These are phyloP conservation scores for Galleria mellonella DNA, from an alignment of 1,140 invertebrate species.

Conservation along the genomic window DNA sequence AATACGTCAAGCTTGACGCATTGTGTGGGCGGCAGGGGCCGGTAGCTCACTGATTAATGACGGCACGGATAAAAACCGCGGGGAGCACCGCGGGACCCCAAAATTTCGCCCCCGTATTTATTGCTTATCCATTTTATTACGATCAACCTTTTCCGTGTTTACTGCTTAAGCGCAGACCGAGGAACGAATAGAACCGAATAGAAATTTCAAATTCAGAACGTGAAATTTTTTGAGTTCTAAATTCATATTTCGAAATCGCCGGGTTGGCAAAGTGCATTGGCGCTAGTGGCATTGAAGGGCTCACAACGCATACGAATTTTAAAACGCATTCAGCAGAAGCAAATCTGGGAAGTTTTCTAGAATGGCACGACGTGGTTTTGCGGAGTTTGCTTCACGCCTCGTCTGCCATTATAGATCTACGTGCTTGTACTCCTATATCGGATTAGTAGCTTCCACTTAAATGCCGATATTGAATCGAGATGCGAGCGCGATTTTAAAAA, in stretches of 20 bases:
- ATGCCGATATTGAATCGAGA: constrained; percentile 21
- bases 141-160: constrained; percentile 27
- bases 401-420: constrained; percentile 41
- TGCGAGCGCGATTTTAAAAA: too few relatives aligned
- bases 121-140: constrained; percentile 53
- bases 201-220: neutral
- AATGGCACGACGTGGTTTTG: constrained; percentile 37
- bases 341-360: constrained; percentile 33
- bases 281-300: constrained; percentile 5
- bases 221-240: neutral
- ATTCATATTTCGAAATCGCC: neutral
- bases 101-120: constrained; percentile 48
- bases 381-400: constrained; percentile 36
- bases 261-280: constrained; percentile 5
- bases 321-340: constrained; percentile 28
- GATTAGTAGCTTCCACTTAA: constrained; percentile 22
- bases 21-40: constrained; percentile 15
- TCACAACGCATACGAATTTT: constrained; percentile 28
- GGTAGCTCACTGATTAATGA: constrained; percentile 17
- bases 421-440: constrained; percentile 37
- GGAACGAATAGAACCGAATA: constrained; percentile 4
- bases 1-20: constrained; percentile 46
- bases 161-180: constrained; percentile 10
- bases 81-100: constrained; percentile 21
- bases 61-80: constrained; percentile 24